These are phyloP conservation scores for Rhabdophis nuchalis DNA, from an alignment of 2,797 vertebrate species.

Conservation along the genomic window DNA sequence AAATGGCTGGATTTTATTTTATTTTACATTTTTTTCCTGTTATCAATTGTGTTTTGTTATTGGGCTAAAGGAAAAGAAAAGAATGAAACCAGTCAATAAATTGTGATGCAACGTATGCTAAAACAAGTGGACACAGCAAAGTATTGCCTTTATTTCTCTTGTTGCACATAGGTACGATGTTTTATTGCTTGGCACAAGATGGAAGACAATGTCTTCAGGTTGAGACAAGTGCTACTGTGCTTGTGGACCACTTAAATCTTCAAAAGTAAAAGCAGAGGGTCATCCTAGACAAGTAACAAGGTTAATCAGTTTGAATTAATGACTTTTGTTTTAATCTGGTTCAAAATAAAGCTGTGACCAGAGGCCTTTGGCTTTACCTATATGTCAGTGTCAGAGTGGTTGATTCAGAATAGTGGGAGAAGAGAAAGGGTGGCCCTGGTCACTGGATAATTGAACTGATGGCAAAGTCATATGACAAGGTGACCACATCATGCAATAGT, in stretches of 20 bases:
- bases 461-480: neutral
- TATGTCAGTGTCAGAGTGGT: conserved; percentile 24
- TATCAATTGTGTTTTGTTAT: neutral
- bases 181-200: neutral
- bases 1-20: neutral
- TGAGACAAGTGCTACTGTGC: neutral
- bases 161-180: neutral
- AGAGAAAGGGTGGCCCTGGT: neutral
- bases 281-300: conserved; percentile 24
- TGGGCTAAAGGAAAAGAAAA: neutral
- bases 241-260: conserved; percentile 20
- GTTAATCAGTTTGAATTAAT: conserved; percentile 25
- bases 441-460: neutral
- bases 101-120: neutral
- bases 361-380: conserved; percentile 16
- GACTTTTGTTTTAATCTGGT: conserved; percentile 12
- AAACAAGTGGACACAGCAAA: neutral
- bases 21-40: neutral
- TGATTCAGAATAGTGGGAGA: conserved; percentile 5
- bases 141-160: neutral
- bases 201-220: neutral
- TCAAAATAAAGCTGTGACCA: conserved; percentile 16
- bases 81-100: neutral
- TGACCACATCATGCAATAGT: conserved; percentile 13
- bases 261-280: conserved; percentile 8